Percentiles rank a stretch among this genome's conserved stretches.
These are phyloP conservation scores for Odontothrips loti DNA, from an alignment of 2,888 invertebrate genomes.

Conservation along the genomic window DNA sequence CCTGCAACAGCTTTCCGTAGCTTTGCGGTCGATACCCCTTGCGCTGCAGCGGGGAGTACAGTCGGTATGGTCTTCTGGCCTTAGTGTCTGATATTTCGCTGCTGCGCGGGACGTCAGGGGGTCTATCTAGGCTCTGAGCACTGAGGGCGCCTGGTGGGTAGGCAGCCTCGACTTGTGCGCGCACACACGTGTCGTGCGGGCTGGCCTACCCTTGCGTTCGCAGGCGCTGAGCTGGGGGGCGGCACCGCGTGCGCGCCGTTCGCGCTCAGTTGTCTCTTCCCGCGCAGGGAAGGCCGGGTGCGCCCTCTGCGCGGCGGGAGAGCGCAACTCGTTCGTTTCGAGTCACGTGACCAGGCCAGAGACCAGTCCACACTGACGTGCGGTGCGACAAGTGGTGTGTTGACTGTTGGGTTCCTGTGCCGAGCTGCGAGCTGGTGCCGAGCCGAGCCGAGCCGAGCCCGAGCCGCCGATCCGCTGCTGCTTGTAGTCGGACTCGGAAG, in stretches of 20 bases:
- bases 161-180: too few species aligned
- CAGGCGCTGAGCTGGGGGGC: background rate
- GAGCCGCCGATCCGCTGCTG: too few species aligned
- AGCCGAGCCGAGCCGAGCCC: background rate
- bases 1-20: too few species aligned
- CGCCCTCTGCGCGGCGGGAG: background rate
- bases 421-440: background rate
- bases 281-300: background rate
- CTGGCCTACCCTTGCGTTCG: too few species aligned
- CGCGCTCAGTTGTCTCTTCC: background rate
- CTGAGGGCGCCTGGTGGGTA: too few species aligned
- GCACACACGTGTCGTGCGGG: too few species aligned
- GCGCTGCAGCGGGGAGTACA: too few species aligned
- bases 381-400: constrained; percentile 13
- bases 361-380: background rate
- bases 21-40: too few species aligned
- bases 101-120: too few species aligned
- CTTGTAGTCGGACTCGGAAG: background rate
- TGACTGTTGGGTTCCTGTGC: background rate
- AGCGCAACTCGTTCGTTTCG: background rate
- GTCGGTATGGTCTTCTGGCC: too few species aligned
- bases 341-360: background rate
- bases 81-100: too few species aligned
- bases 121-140: too few species aligned
- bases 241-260: background rate